Evolutionary conservation across 2,797 vertebrate species (phyloP).

Genomic region (Ataeniobius toweri): DNA sequence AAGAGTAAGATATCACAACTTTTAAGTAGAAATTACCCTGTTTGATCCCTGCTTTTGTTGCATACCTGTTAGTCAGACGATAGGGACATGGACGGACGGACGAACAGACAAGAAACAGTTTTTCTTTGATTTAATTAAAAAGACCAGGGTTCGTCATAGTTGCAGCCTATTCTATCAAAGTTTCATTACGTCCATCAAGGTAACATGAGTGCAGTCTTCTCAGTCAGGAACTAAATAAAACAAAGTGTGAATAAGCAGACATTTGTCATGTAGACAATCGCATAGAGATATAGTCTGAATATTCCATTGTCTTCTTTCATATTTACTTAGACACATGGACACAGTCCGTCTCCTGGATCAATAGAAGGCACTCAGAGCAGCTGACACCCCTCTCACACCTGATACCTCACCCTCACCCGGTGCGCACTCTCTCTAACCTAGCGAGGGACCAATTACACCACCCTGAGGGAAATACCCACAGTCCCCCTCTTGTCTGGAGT

Average conservation of each 20-base stretch:
- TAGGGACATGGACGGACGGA: not conserved
- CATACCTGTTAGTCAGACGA: slow-evolving; percentile 9
- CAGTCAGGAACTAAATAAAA: not conserved
- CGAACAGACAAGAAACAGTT: too few relatives aligned
- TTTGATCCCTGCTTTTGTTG: not conserved
- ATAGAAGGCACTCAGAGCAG: slow-evolving; percentile 85
- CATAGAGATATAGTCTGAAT: not conserved
- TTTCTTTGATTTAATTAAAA: too few relatives aligned
- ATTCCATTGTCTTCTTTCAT: not conserved
- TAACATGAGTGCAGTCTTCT: not conserved
- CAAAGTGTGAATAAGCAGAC: not conserved
- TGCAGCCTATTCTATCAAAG: not conserved
- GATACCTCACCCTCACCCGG: slow-evolving; percentile 68
- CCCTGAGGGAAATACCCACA: slow-evolving; percentile 83
- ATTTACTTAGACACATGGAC: not conserved
- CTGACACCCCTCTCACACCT: slow-evolving; percentile 84
- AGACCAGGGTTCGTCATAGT: too few relatives aligned
- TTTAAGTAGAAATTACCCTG: slow-evolving; percentile 3
- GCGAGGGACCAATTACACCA: slow-evolving; percentile 79
- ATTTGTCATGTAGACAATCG: not conserved
- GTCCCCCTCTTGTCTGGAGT: slow-evolving; percentile 83
- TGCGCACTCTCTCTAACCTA: slow-evolving; percentile 74
- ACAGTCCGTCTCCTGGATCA: slow-evolving; percentile 78
- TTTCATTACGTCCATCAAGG: not conserved
- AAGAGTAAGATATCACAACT: slow-evolving; percentile 16